Evolutionary conservation across 1,140 invertebrate species (phyloP).

Genomic region (Solenopsis fugax): DNA sequence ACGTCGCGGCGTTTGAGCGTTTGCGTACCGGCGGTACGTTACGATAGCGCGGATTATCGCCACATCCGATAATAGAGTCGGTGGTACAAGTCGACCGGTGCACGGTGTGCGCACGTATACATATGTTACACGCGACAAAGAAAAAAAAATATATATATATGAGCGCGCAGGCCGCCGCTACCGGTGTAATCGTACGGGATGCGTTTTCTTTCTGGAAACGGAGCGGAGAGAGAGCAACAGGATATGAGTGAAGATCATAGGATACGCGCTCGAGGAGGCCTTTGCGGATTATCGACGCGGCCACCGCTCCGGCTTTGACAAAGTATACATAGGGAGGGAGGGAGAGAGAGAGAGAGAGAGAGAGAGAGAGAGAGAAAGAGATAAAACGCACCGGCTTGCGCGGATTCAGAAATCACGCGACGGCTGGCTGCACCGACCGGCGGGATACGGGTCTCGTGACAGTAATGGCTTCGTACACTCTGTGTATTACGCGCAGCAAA

Average conservation of each 20-base stretch:
- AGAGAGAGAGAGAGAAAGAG: background rate
- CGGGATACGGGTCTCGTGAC: slow-evolving; percentile 41
- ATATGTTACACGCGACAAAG: background rate
- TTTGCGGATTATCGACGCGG: slow-evolving; percentile 45
- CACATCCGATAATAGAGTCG: slow-evolving; percentile 61
- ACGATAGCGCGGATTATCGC: slow-evolving; percentile 60
- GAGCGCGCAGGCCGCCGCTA: slow-evolving; percentile 6
- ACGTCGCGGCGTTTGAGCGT: background rate
- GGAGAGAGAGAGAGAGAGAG: no score
- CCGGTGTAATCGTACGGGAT: slow-evolving; percentile 46
- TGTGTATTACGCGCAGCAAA: slow-evolving; percentile 1
- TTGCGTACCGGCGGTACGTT: slow-evolving; percentile 43
- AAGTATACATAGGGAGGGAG: background rate
- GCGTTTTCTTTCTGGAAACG: slow-evolving; percentile 49
- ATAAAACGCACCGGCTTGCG: background rate
- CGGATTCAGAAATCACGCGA: slow-evolving; percentile 57
- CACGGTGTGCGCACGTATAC: background rate
- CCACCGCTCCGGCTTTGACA: slow-evolving; percentile 41
- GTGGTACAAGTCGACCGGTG: slow-evolving; percentile 8
- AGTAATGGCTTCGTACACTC: slow-evolving; percentile 26
- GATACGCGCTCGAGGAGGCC: slow-evolving; percentile 35
- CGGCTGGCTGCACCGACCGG: background rate
- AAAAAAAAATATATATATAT: background rate
- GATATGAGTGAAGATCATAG: slow-evolving; percentile 56
- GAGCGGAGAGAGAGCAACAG: slow-evolving; percentile 44